Base-by-base conservation (phyloP, 2,797 vertebrate genomes). In the Falco biarmicus region DNA sequence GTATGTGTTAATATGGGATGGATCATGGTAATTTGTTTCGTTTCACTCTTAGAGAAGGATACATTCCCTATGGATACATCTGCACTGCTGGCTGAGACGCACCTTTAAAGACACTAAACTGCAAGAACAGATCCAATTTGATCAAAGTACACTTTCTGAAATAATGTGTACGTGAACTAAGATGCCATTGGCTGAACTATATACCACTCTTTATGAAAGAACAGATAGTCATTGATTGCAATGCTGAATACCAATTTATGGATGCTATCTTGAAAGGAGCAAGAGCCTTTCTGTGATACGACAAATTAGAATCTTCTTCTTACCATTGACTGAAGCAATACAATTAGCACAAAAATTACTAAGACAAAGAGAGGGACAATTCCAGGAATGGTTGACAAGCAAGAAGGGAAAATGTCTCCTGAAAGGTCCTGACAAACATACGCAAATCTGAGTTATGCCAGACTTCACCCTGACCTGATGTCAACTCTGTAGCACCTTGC, bases 151-250 rank as follows among this genome's bases (percentile, higher is more conserved):
- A 3, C 26, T 50, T 61, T 59, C 37, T 78, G 48, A 96, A 92
- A 76, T n/a, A 82, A 73, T 1, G 2, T 0, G 0, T 17, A 51
- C 19, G 21, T 66, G 65, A 90, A 61, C 21, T 28, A 34, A 34
- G 53, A 60, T 74, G 56, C 53, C 0, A 0, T 6, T 63, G 50
- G 9, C 39, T 56, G 48, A 93, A 74, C 28, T 34, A 29, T 7
- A 41, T 10, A 56, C 20, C 11, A 37, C 15, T 2, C 3, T 14
- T 45, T 31, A n/a, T 2, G 4, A 76, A 45, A 37, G 28, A 71
- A 82, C 14, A 34, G 37, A 41, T 37, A 75, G 43, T 10, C 7
- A 26, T 39, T 54, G 37, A 65, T 29, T 86, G 34, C 13, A 73
- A 39, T 12, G 22, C 79, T 14, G 84, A 89, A 77, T 65, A 74